Conservation (phyloP, 1,140 invertebrate genomes). For the Anadara kagoshimensis region DNA sequence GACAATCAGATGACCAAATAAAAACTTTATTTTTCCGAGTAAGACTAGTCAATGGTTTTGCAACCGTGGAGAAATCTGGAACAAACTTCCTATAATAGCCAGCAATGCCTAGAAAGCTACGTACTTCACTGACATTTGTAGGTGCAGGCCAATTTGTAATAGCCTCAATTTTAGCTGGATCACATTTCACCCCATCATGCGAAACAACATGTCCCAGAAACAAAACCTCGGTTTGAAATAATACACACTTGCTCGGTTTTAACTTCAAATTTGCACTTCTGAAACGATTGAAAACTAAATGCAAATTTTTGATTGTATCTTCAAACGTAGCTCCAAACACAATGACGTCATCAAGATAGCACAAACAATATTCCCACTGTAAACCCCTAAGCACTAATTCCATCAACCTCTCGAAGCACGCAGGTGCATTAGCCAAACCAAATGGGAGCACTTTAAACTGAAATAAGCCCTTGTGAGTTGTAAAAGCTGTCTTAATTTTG, state of each 20-base stretch:
- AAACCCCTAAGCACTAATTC: slow-evolving; percentile 26
- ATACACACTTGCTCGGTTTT: slow-evolving; percentile 36
- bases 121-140: slow-evolving; percentile 20
- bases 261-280: slow-evolving; percentile 25
- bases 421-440: neutral
- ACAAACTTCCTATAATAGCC: slow-evolving; percentile 33
- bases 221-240: slow-evolving; percentile 31
- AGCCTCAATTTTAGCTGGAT: slow-evolving; percentile 19
- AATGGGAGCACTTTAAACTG: slow-evolving; percentile 26
- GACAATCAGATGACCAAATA: slow-evolving; percentile 1
- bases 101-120: slow-evolving; percentile 31
- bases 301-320: slow-evolving; percentile 25
- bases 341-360: slow-evolving; percentile 43
- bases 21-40: slow-evolving; percentile 14
- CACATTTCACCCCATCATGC: slow-evolving; percentile 7
- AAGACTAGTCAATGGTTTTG: slow-evolving; percentile 14
- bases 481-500: slow-evolving; percentile 11
- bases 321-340: too few relatives aligned
- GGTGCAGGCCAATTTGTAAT: slow-evolving; percentile 35
- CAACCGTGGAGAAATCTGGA: slow-evolving; percentile 22
- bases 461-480: slow-evolving; percentile 27
- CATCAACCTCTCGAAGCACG: slow-evolving; percentile 2
- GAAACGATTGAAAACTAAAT: slow-evolving; percentile 30
- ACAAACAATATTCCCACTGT: slow-evolving; percentile 20
- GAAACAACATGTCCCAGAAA: slow-evolving; percentile 30